phyloP scores from a whole-genome alignment of 2,888 invertebrate genomes.

The Unio pictorum region DNA sequence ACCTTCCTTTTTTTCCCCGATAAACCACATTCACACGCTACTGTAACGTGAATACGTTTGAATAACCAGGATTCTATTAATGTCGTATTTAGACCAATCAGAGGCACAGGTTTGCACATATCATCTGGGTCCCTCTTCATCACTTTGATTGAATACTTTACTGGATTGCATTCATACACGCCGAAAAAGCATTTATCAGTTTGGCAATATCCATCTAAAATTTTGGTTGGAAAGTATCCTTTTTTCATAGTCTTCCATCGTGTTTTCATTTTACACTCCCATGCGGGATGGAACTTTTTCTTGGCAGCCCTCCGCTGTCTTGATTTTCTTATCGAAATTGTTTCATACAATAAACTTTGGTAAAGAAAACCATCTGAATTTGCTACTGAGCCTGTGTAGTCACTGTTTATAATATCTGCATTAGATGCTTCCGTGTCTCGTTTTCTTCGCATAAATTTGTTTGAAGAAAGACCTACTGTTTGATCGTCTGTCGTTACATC shows the following conservation, averaged over 20 bases:
- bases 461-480: conserved; percentile 20
- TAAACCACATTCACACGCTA: conserved; percentile 57
- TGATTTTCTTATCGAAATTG: conserved; percentile 21
- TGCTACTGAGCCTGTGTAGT: conserved; percentile 17
- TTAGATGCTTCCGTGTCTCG: conserved; percentile 15
- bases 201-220: conserved; percentile 54
- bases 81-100: conserved; percentile 45
- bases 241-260: conserved; percentile 45
- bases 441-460: conserved; percentile 45
- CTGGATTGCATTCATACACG: conserved; percentile 60
- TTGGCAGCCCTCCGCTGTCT: conserved; percentile 18
- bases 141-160: conserved; percentile 58
- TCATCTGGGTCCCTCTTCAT: conserved; percentile 56
- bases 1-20: no score
- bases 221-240: conserved; percentile 57
- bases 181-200: conserved; percentile 61
- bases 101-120: conserved; percentile 62
- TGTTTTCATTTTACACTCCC: conserved; percentile 57
- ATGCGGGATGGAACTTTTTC: conserved; percentile 47
- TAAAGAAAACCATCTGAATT: conserved; percentile 24
- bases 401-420: conserved; percentile 3
- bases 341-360: conserved; percentile 25
- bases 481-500: conserved; percentile 31
- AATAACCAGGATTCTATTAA: conserved; percentile 62
- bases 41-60: conserved; percentile 47